Evolutionary conservation across 92 coral and sea anemone genomes (phyloP).

Genomic region (Micromussa lordhowensis): DNA sequence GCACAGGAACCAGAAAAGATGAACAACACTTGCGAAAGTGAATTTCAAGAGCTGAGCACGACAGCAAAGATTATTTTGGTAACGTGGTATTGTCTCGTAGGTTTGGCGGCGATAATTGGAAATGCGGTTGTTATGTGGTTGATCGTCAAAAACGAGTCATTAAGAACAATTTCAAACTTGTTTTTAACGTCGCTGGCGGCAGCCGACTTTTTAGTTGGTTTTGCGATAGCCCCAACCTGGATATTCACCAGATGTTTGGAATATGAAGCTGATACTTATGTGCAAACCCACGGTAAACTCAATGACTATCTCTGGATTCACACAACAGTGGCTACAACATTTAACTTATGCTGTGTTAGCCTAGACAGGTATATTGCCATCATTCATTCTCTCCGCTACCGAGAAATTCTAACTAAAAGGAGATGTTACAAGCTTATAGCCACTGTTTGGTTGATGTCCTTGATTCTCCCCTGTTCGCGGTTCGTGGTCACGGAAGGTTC

Average conservation of each 20-base stretch:
- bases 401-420: not conserved
- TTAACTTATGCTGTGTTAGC: constrained; percentile 14
- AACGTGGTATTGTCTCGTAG: constrained; percentile 9
- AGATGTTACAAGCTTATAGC: not conserved
- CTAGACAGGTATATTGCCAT: constrained; percentile 15
- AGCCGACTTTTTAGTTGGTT: constrained; percentile 12
- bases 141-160: not conserved
- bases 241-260: not conserved
- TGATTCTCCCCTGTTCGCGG: constrained; percentile 13
- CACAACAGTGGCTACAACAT: constrained; percentile 21
- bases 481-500: not conserved
- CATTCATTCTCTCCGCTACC: constrained; percentile 20
- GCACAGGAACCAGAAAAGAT: not conserved
- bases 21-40: constrained; percentile 8
- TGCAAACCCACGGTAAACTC: not conserved
- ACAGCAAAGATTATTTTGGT: not conserved
- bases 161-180: constrained; percentile 19
- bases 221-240: not conserved
- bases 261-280: not conserved
- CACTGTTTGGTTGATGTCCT: constrained; percentile 2
- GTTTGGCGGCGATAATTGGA: constrained; percentile 21
- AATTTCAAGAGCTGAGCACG: not conserved
- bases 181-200: constrained; percentile 9
- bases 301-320: constrained; percentile 21
- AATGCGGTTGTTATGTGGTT: constrained; percentile 15